These are phyloP conservation scores for Mesodorylaimus sp. DNA, from an alignment of 2,888 invertebrate genomes.

Conservation along the genomic window DNA sequence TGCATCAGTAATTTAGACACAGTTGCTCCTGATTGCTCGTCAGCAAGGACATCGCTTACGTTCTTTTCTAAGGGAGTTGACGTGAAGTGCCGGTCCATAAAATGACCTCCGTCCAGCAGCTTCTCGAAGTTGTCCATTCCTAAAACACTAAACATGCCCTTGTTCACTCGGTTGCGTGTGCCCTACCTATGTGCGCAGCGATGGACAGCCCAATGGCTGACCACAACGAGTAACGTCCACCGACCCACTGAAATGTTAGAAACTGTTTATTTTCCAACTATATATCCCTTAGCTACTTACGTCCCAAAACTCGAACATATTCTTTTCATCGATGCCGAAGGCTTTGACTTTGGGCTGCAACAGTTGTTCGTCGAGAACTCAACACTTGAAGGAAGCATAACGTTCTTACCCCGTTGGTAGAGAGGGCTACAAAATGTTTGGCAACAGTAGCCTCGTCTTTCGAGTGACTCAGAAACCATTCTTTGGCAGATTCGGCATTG, in stretches of 20 bases:
- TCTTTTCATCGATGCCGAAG: conserved; percentile 86
- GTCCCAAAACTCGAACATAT: conserved; percentile 99
- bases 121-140: conserved; percentile 76
- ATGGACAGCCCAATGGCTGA: conserved; percentile 97
- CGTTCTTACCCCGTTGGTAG: conserved; percentile 59
- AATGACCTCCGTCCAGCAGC: conserved; percentile 71
- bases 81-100: conserved; percentile 79
- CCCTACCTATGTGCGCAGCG: conserved; percentile 59
- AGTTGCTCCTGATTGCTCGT: background rate
- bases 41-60: conserved; percentile 39
- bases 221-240: conserved; percentile 91
- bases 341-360: conserved; percentile 58
- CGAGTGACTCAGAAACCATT: conserved; percentile 67
- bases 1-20: conserved; percentile 30
- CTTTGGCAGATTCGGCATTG: conserved; percentile 90
- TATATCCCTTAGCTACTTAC: conserved; percentile 29
- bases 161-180: too few species aligned
- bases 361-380: background rate
- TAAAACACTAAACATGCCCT: conserved; percentile 17
- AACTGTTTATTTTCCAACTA: background rate
- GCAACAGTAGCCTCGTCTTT: conserved; percentile 64
- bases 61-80: conserved; percentile 71
- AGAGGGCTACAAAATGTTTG: conserved; percentile 92
- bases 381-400: too few species aligned
- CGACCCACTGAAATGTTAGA: conserved; percentile 55